Evolutionary conservation across 2,113 vertebrate species (phyloP).

Genomic region (Marmota flaviventris): DNA sequence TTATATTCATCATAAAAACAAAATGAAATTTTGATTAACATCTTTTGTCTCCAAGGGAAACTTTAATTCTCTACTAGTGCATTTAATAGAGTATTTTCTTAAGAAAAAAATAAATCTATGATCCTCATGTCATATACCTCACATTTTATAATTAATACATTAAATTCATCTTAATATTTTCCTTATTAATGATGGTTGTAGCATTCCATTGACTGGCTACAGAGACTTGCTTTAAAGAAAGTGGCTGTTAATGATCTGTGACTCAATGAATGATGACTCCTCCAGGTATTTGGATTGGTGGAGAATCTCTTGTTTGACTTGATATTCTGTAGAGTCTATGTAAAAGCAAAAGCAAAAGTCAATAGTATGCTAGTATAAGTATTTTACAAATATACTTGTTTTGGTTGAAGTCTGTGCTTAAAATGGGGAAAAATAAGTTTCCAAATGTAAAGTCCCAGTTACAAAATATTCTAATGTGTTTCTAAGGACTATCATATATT

Average conservation of each 20-base stretch:
- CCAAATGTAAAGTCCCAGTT: background rate
- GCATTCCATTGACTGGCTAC: conserved; percentile 59
- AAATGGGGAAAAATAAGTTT: background rate
- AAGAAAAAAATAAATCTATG: conserved; percentile 70
- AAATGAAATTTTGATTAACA: background rate
- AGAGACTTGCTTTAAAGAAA: conserved; percentile 77
- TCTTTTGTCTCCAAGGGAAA: background rate
- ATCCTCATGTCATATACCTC: conserved; percentile 7
- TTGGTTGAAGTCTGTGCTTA: background rate
- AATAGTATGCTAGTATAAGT: background rate
- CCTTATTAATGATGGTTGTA: conserved; percentile 68
- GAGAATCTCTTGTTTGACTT: conserved; percentile 85
- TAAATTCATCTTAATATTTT: conserved; percentile 77
- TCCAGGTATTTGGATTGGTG: conserved; percentile 86
- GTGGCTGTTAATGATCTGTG: conserved; percentile 68
- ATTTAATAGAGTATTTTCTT: conserved; percentile 54
- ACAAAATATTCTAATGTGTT: background rate
- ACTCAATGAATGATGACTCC: conserved; percentile 83
- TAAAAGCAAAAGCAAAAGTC: conserved; percentile 79
- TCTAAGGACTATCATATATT: background rate
- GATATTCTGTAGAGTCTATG: conserved; percentile 88
- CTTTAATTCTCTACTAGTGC: background rate
- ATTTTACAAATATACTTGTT: background rate
- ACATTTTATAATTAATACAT: conserved; percentile 58
- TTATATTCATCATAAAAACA: background rate